Evolutionary conservation across 2,797 vertebrate species (phyloP), one percentile per base, ranked within the genome.

Genomic region (Eulemur coronatus): DNA sequence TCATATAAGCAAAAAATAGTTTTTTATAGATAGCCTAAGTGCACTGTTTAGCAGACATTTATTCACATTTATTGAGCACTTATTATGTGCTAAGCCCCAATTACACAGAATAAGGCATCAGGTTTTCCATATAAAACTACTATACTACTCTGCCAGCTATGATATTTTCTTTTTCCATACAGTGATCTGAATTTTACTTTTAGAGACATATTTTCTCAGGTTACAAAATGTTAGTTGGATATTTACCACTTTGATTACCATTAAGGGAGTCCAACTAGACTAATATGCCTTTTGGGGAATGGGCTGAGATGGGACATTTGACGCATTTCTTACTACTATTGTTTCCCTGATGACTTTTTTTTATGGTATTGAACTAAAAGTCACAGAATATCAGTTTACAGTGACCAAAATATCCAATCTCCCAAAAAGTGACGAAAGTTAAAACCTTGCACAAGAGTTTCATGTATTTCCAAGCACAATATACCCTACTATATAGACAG

Each of bases 51-150:
- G 38, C 52, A 91, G 13, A 38, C 7, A 87, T 50, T 55, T 75
- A 75, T 65, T 84, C n/a, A 84, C 5, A 79, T 61, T 75, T 61
- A 94, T 24, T 79, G 38, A 95, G 52, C 52, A n/a, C 26, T 92
- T 79, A 35, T 41, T 69, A 84, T 70, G 26, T 87, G 57, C 9
- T 94, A 57, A 97, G 24, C 41, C 61, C 7, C 57, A 48, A 89
- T 28, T 81, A 67, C 33, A 88, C 30, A 41, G 61, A 59, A 5
- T 67, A 65, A 89, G 28, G 14, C 28, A 70, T 87, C 59, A 81
- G 81, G 17, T 73, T 93, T 94, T 94, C 41, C 41, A 85, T 55
- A 30, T 33, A 84, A 92, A 95, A 70, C 18, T 76, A 70, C n/a
- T 73, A 43, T 70, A 5, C 72, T 67, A 76, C 2, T 41, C 14